Evolutionary conservation across 2,797 vertebrate genomes (phyloP), one percentile per base, ranked within the genome.

Genomic region (Glyptemys insculpta): DNA sequence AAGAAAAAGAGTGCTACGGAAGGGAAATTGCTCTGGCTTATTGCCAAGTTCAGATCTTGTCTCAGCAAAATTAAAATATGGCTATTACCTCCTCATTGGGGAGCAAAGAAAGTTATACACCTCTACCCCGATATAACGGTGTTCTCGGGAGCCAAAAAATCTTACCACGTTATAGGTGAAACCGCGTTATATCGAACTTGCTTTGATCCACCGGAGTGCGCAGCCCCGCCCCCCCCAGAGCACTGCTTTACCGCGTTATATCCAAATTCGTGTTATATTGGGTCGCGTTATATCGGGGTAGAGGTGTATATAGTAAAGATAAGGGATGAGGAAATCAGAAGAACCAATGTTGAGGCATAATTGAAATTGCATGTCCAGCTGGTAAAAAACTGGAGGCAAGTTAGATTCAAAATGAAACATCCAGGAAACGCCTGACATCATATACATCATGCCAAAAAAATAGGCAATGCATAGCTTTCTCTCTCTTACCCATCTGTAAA

Each of bases 381-480:
- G 85, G 23, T n/a, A 76, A 76, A 34, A 34, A 41, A 23, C 41
- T 68, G 5, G 5, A 56, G 52, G 52, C 12, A 78, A 78, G 44
- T 49, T 49, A 31, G 27, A 47, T 56, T 85, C 41, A 16, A 47
- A 76, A 56, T 56, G 19, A n/a, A 21, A 76, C 16, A 21, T 34
- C 85, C 59, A 83, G 49, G 44, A 94, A 94, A 94, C 72, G 29
- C 15, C 25, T 84, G 15, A 85, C 31, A 37, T 83, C 29, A 53
- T 18, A 47, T 79, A 91, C 14, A 6, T 5, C 1, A 14, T 1
- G 8, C 8, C 18, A 83, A 85, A 94, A 3, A 89, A 89, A 79
- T 4, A 79, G 23, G 12, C 4, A 54, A 59, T 2, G 1, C 1
- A 12, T 0, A 44, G 4, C 53, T 91, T 68, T 54, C 52, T 76